Base-by-base conservation (phyloP, 2,888 invertebrate genomes). In the Stictocephala bisonia region DNA sequence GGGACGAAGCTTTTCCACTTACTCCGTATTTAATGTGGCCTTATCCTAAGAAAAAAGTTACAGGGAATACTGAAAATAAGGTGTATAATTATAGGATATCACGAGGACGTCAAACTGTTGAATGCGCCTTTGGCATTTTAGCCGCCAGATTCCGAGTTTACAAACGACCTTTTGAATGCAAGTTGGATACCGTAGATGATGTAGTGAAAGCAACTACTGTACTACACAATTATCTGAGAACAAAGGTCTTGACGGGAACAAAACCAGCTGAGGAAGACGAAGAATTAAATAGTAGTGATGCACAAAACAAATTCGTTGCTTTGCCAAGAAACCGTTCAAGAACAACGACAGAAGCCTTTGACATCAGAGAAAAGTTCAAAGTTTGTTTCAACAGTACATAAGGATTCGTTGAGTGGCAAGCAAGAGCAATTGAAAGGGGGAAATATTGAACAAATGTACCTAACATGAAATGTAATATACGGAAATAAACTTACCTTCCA, bases 51-150 rank as follows among this genome's bases (percentile, higher is more conserved):
- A 18, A 0, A 1, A 67, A 51, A 35, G 67, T 72, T 3, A 67
- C 51, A 2, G 40, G 22, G 9, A 48, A 66, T 24, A 35, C 24
- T 22, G 53, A 56, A n/a, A 51, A 48, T 13, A 66, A 60, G 24
- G 35, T 71, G 50, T 74, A 53, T 58, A 74, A 74, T 26, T 71
- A 71, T 27, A 60, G 74, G 44, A 22, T 71, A n/a, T 74, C 74
- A 11, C 40, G 74, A 1, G 74, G 60, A 4, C 0, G 73, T 0
- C 56, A 27, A 27, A 41, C 40, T n/a, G 64, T 74, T 13, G 74
- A 74, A 29, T 60, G 60, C 31, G 71, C 66, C 3, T 71, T 74
- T 53, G 74, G 74, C 15, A 58, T 74, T 11, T 22, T 74, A 53
- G 18, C 71, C 15, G 11, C 64, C 0, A 26, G 71, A 66, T 74